phyloP scores from a whole-genome alignment of 2,113 vertebrate species.

The Rhinopomastus cyanomelas region DNA sequence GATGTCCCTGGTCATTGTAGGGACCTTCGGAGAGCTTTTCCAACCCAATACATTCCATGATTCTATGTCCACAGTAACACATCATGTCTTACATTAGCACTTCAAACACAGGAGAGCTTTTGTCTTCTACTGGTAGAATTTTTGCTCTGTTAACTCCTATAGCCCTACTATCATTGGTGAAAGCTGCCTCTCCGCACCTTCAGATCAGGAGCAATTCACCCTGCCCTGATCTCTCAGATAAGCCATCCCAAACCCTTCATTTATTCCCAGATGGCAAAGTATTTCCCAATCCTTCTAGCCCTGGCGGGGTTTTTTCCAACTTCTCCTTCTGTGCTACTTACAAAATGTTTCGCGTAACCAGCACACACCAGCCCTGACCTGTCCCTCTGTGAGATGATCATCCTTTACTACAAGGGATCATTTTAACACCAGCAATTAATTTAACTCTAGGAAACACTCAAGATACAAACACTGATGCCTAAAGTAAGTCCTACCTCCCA shows the following conservation, averaged over 20 bases:
- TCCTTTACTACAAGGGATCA: not conserved
- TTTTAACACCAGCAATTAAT: not conserved
- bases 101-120: not conserved
- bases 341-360: not conserved
- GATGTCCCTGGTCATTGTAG: no score
- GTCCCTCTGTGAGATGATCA: not conserved
- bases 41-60: no score
- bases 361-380: not conserved
- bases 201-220: not conserved
- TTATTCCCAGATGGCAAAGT: not conserved
- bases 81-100: not conserved
- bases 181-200: not conserved
- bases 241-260: not conserved
- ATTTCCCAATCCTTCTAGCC: not conserved
- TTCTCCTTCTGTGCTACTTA: not conserved
- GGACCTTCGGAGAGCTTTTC: no score
- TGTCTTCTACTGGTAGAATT: not conserved
- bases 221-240: not conserved
- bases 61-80: not conserved
- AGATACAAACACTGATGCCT: not conserved
- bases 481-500: not conserved
- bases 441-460: not conserved
- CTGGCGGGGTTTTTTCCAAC: accelerated
- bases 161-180: not conserved
- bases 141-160: not conserved